phyloP scores from a whole-genome alignment of 2,888 invertebrate species.

The Melieria picta region DNA sequence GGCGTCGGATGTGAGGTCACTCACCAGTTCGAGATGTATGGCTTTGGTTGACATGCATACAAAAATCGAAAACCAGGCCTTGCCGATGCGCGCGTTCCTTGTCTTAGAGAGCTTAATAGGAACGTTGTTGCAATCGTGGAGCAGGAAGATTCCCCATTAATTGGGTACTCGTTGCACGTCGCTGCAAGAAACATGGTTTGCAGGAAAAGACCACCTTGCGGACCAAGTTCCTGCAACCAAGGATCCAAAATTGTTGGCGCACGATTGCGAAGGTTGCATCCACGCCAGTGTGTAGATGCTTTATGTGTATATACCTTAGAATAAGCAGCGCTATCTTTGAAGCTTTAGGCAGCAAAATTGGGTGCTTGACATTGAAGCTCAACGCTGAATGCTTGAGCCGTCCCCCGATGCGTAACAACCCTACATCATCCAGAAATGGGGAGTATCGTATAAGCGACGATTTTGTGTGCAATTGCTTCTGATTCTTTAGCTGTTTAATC shows the following conservation, averaged over 20 bases:
- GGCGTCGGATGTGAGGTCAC: constrained; percentile 29
- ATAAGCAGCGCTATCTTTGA: constrained; percentile 1
- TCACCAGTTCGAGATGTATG: constrained; percentile 19
- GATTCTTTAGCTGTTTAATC: not conserved
- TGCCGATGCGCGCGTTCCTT: constrained; percentile 2
- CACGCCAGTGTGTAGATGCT: constrained; percentile 8
- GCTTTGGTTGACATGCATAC: not conserved
- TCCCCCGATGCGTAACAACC: not conserved
- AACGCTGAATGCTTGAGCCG: no score
- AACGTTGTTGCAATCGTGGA: constrained; percentile 10
- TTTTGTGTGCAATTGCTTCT: not conserved
- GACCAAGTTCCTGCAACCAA: constrained; percentile 3
- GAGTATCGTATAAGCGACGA: not conserved
- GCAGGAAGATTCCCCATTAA: constrained; percentile 4
- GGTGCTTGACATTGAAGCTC: not conserved
- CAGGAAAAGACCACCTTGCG: constrained; percentile 3
- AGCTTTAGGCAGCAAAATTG: not conserved
- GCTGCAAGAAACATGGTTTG: constrained; percentile 5
- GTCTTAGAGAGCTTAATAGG: not conserved
- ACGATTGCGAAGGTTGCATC: not conserved
- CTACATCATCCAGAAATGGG: not conserved
- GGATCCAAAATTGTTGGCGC: not conserved
- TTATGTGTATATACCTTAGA: constrained; percentile 7
- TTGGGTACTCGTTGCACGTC: not conserved
- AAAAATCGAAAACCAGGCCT: constrained; percentile 6